Evolutionary conservation across 2,113 vertebrate genomes (phyloP).

Genomic region (Todiramphus saurophagus): DNA sequence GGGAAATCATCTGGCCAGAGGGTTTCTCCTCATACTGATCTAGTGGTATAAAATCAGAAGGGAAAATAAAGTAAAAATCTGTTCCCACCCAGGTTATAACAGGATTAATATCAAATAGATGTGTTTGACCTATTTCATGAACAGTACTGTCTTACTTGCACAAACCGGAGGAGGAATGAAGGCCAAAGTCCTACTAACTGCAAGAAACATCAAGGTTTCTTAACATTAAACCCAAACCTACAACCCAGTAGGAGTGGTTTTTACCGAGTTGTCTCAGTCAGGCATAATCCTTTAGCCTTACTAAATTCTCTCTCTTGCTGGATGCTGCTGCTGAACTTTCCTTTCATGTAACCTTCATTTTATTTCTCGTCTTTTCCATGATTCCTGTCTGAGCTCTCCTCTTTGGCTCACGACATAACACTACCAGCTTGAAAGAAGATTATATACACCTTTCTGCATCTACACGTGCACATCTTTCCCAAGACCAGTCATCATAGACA

Average conservation of each 20-base stretch:
- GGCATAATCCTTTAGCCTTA: background rate
- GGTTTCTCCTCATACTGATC: background rate
- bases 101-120: background rate
- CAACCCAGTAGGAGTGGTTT: rapidly evolving
- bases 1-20: background rate
- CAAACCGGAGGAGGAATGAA: background rate
- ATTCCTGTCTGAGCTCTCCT: background rate
- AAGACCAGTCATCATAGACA: background rate
- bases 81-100: background rate
- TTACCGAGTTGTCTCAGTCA: background rate
- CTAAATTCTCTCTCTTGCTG: background rate
- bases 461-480: background rate
- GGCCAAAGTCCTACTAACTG: background rate
- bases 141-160: background rate
- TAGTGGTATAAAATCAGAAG: background rate
- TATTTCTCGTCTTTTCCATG: background rate
- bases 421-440: background rate
- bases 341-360: background rate
- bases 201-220: background rate
- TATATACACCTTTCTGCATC: background rate
- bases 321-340: background rate
- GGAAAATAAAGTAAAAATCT: background rate
- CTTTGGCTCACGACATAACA: background rate
- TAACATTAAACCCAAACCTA: background rate
- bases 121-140: background rate